Evolutionary conservation across 1,140 invertebrate species (phyloP), one percentile per base, ranked within the genome.

Genomic region (Druon quercuslanigerum): DNA sequence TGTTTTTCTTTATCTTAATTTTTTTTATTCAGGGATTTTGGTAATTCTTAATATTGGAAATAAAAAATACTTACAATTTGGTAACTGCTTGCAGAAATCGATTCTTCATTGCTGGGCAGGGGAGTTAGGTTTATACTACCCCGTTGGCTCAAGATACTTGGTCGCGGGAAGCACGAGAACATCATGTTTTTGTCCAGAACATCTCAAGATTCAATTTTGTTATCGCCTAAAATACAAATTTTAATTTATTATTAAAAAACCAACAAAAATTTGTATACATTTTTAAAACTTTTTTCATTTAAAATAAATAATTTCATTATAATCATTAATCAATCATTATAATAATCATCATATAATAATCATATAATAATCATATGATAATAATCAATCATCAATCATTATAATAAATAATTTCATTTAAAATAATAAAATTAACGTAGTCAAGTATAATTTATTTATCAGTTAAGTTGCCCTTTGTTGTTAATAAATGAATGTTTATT

Each of bases 111-210:
- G n/a, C 77, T 72, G 7, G 87, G 78, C 71, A 87, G 70, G 82
- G 84, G 82, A 72, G 83, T 80, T 20, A 90, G 80, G 79, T 90
- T 88, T 19, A 90, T 86, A 50, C 87, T 90, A 20, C 88, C 88
- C 78, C 84, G 86, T 77, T 88, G 87, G 33, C 88, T 86, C 70
- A 87, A 75, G 71, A 83, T 87, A 77, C 79, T 90, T 17, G 85
- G 83, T 57, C 80, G 87, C 17, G 88, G 89, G 51, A 90, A 88
- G 73, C 89, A 88, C 80, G 85, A 87, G 74, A 90, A 90, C 80
- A 83, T 90, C 88, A 90, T 90, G 50, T 50, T 19, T 72, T 72
- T 50, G 19, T 82, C 77, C 75, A 78, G 50, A 5, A 17, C 83
- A 84, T 84, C 71, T 75, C 79, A 75, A 17, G 71, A 80, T 51